A percentile compares a stretch with the other conserved stretches of the same genome.
Evolutionary conservation across 92 coral and sea anemone genomes (phyloP).

Genomic region (Pocillopora grandis): DNA sequence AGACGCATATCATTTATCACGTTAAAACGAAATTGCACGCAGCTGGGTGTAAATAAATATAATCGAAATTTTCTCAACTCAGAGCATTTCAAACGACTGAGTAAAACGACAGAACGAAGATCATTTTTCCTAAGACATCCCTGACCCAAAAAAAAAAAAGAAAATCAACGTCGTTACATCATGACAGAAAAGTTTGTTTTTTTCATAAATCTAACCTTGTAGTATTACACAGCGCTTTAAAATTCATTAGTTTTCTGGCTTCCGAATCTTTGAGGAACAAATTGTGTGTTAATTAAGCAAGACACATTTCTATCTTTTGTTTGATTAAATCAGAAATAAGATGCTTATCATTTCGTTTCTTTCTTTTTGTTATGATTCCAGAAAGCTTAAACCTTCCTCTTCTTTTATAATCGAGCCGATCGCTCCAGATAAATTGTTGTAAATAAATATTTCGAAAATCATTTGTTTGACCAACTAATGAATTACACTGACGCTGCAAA

Average conservation of each 20-base stretch:
- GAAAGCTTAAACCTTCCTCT: neutral
- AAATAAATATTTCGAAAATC: neutral
- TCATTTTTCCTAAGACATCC: neutral
- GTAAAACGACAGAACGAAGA: neutral
- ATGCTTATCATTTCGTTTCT: neutral
- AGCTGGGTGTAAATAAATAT: conserved; percentile 17
- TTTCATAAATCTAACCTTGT: neutral
- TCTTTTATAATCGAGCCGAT: neutral
- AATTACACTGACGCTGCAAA: neutral
- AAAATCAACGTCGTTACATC: neutral
- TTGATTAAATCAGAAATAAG: conserved; percentile 10
- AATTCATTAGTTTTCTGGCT: conserved; percentile 5
- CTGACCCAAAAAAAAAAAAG: neutral
- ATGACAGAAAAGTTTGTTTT: conserved; percentile 3
- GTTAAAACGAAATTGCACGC: neutral
- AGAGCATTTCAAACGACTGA: neutral
- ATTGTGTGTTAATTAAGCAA: conserved; percentile 22
- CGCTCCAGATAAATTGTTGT: neutral
- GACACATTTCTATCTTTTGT: neutral
- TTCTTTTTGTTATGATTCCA: neutral
- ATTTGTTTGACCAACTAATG: neutral
- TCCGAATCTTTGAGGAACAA: neutral
- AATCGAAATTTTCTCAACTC: neutral
- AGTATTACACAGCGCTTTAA: neutral
- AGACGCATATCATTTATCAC: neutral